Conservation (phyloP, 2,113 vertebrate genomes). For the Boleophthalmus pectinirostris region DNA sequence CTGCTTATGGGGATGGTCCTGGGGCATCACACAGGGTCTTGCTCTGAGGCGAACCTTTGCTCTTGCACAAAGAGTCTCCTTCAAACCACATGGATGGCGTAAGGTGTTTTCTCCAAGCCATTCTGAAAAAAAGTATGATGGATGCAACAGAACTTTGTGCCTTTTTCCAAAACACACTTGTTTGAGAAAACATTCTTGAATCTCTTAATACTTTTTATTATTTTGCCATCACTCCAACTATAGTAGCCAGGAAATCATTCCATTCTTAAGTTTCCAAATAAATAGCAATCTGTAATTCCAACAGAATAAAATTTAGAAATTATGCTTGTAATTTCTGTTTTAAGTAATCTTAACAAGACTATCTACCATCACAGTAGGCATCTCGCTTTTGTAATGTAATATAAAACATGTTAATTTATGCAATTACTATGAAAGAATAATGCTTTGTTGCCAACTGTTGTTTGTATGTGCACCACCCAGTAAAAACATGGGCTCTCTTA, state of each 20-base stretch:
- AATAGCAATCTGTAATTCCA: not conserved
- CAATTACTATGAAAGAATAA: slow-evolving; percentile 3
- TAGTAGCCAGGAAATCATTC: not conserved
- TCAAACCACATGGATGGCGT: not conserved
- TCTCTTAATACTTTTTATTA: not conserved
- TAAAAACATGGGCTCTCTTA: slow-evolving; percentile 7
- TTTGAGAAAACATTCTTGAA: not conserved
- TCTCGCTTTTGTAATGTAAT: slow-evolving; percentile 16
- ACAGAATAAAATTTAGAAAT: not conserved
- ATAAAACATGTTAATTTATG: slow-evolving; percentile 32
- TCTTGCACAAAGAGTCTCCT: not conserved
- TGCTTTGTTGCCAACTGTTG: slow-evolving; percentile 12
- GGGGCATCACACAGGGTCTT: not conserved
- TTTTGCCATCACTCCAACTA: not conserved
- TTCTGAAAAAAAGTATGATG: not conserved
- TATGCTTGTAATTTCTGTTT: not conserved
- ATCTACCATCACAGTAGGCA: slow-evolving; percentile 33
- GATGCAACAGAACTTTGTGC: not conserved
- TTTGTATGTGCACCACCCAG: slow-evolving; percentile 5
- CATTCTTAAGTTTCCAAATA: not conserved
- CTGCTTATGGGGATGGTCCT: not conserved
- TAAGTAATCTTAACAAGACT: not conserved
- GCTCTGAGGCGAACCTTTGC: not conserved
- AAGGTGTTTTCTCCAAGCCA: not conserved
- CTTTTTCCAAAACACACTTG: not conserved